Base-by-base conservation (phyloP, 2,113 vertebrate genomes). In the Alethe castanea region DNA sequence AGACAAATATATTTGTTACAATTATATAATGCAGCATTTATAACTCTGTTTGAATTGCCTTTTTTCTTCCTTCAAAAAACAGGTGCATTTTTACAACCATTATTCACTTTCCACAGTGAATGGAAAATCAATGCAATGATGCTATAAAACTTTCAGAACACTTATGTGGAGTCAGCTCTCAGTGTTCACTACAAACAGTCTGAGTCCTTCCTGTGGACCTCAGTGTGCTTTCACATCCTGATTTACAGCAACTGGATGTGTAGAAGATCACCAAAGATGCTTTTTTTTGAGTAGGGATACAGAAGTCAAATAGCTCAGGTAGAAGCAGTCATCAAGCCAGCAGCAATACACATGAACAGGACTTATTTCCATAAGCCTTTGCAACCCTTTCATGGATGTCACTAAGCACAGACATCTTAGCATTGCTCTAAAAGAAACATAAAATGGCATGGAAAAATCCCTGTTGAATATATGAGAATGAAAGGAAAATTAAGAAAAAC, bases 111-210 rank as follows among this genome's bases (percentile, higher is more conserved):
- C 79, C 69, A 82, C 17, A 47, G 28, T 64, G 57, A 91, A 77
- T 76, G 20, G 38, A 93, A 97, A 97, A 90, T 77, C 67, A 97
- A 57, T 80, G 62, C 85, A 96, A 81, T 53, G 53, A 78, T 90
- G 53, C 65, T 74, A 64, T 78, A 76, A 92, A 81, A 53, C 60
- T 65, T 77, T 86, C 79, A 91, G 83, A 94, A 83, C 15, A 80
- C 60, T 86, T 65, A 44, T 1, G 15, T 35, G 26, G 33, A 95
- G 54, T 35, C 74, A 78, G 19, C 31, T 76, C 38, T 59, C 64
- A 73, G 12, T 65, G 67, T 42, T 92, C 92, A 69, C 48, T 53
- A 69, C 73, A 91, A 82, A 76, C 5, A 29, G 38, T 40, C 20
- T 76, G 22, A 71, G 54, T 62, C 82, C 64, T 81, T 90, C 73